phyloP scores from a whole-genome alignment of 2,797 vertebrate species.

The Esox lucius region DNA sequence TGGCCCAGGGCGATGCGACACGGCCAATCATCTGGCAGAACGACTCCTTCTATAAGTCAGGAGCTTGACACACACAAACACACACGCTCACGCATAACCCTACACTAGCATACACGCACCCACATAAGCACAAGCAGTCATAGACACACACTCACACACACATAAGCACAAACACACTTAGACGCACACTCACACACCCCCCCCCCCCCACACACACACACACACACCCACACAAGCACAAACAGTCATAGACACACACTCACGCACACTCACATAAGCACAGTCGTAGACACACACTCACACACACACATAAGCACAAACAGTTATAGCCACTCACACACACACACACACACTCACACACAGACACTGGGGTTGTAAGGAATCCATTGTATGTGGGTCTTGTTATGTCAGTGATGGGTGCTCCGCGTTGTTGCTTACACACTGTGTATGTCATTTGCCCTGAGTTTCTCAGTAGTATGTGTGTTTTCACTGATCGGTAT shows the following conservation, averaged over 20 bases:
- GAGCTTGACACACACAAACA: conserved; percentile 55
- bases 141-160: neutral
- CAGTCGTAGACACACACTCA: neutral
- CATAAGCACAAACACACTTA: too few relatives aligned
- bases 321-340: neutral
- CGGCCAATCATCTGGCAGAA: conserved; percentile 92
- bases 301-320: conserved; percentile 5
- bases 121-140: too few relatives aligned
- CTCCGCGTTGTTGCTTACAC: too few relatives aligned
- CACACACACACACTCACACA: neutral
- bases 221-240: conserved; percentile 1
- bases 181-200: too few relatives aligned
- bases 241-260: conserved; percentile 8
- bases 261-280: conserved; percentile 2
- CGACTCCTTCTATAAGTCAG: conserved; percentile 79
- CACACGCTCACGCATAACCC: neutral
- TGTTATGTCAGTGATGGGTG: conserved; percentile 93
- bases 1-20: conserved; percentile 91
- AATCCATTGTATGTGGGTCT: conserved; percentile 91
- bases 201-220: too few relatives aligned
- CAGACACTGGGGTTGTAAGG: conserved; percentile 3
- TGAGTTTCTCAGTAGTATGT: neutral
- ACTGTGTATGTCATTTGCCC: neutral
- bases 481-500: neutral
- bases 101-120: neutral